Percentiles rank a stretch among this genome's conserved stretches.
These are phyloP conservation scores for Ophiothrix spiculata DNA, from an alignment of 35 echinoderm and acorn worm species.

Conservation along the genomic window DNA sequence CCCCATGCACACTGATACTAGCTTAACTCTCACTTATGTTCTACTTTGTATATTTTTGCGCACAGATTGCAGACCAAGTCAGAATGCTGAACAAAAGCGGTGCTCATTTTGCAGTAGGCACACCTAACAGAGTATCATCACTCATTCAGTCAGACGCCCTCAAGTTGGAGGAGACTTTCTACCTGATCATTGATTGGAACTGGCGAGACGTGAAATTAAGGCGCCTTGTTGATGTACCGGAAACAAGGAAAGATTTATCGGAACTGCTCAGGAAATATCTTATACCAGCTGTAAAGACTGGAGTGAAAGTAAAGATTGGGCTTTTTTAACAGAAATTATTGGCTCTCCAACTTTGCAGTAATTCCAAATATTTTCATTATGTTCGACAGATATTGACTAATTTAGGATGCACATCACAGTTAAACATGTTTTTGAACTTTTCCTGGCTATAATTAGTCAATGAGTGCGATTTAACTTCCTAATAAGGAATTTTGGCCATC, in stretches of 20 bases:
- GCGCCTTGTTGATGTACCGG: conserved; percentile 78
- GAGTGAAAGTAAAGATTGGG: conserved; percentile 65
- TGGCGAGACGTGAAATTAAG: conserved; percentile 82
- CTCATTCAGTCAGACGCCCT: conserved; percentile 56
- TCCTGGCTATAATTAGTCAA: too few species aligned
- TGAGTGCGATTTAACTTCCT: too few species aligned
- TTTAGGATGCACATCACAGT: too few species aligned
- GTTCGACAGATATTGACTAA: too few species aligned
- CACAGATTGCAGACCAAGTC: conserved; percentile 77
- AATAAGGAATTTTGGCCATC: too few species aligned
- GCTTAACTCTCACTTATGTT: too few species aligned
- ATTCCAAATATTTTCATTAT: too few species aligned
- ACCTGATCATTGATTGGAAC: conserved; percentile 95
- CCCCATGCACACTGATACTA: too few species aligned
- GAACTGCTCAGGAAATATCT: conserved; percentile 64
- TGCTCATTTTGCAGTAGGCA: conserved; percentile 89
- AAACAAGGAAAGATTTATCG: conserved; percentile 72
- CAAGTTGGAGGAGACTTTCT: conserved; percentile 35
- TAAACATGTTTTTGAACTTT: too few species aligned
- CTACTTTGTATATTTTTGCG: too few species aligned
- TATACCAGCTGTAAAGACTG: conserved; percentile 52
- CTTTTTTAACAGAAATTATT: conserved; percentile 69
- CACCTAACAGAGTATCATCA: conserved; percentile 69
- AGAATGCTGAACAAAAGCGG: conserved; percentile 54
- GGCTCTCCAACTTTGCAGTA: too few species aligned